Conservation (phyloP, 2,797 vertebrate genomes). For the Choloepus didactylus region DNA sequence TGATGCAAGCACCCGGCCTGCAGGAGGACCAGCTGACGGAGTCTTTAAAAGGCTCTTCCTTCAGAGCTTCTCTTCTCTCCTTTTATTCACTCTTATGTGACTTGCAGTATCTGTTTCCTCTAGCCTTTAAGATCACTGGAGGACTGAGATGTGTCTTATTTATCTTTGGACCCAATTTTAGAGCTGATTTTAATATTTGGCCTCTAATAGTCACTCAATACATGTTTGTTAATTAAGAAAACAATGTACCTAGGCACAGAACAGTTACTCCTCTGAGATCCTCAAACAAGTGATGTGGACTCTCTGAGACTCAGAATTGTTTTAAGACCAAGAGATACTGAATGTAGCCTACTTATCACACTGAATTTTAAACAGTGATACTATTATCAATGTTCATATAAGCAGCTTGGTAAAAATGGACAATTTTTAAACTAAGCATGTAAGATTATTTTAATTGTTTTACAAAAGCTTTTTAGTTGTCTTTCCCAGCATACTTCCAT, state of each 20-base stretch:
- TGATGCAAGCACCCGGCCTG: background rate
- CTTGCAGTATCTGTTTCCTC: background rate
- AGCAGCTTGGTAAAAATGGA: conserved; percentile 25
- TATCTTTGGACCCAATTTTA: conserved; percentile 13
- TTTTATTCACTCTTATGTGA: background rate
- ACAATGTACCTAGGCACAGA: background rate
- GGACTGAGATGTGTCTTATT: background rate
- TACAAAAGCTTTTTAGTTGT: background rate
- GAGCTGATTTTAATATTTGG: background rate
- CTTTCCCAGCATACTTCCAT: conserved; percentile 24
- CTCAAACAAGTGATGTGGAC: background rate
- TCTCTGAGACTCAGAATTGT: background rate
- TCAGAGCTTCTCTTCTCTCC: background rate
- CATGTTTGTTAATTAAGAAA: background rate
- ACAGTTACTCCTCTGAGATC: background rate
- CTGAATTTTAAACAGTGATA: background rate
- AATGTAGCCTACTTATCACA: background rate
- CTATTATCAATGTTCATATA: background rate
- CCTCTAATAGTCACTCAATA: background rate
- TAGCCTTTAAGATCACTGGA: conserved; percentile 16
- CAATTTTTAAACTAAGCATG: conserved; percentile 36
- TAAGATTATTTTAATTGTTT: conserved; percentile 58
- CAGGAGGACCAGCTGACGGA: background rate
- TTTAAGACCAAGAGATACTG: conserved; percentile 30
- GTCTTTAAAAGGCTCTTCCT: background rate